Evolutionary conservation across 2,888 invertebrate genomes (phyloP).

Genomic region (Tholera decimalis): DNA sequence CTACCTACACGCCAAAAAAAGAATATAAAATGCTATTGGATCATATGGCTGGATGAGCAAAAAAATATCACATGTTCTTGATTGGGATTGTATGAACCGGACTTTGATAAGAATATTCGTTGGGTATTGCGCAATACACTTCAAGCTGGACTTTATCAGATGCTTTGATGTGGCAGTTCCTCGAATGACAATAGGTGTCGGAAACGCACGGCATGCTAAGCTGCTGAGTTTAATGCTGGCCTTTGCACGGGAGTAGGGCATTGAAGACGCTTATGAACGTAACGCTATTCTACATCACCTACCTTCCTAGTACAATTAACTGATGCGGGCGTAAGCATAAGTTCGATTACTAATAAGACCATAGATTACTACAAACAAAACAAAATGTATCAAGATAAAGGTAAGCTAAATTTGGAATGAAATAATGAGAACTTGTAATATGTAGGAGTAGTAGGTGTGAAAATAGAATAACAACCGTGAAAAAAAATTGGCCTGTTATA

Average conservation of each 20-base stretch:
- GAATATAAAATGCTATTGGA: constrained; percentile 39
- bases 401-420: constrained; percentile 11
- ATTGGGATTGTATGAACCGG: constrained; percentile 31
- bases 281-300: neutral
- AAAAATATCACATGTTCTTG: constrained; percentile 35
- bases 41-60: constrained; percentile 28
- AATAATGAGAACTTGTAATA: constrained; percentile 5
- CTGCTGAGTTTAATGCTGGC: neutral
- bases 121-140: constrained; percentile 17
- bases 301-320: neutral
- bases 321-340: neutral
- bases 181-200: constrained; percentile 19
- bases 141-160: constrained; percentile 12
- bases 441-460: constrained; percentile 25
- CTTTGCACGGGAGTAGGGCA: constrained; percentile 5
- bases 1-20: constrained; percentile 35
- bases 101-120: constrained; percentile 14
- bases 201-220: constrained; percentile 3
- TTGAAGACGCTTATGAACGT: neutral
- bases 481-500: constrained; percentile 1
- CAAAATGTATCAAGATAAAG: constrained; percentile 7
- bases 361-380: too few species aligned
- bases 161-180: constrained; percentile 3
- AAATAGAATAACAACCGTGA: constrained; percentile 27
- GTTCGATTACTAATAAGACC: neutral